Evolutionary conservation across 2,797 vertebrate species (phyloP), one percentile per base, ranked within the genome.

Genomic region (Chelon labrosus): DNA sequence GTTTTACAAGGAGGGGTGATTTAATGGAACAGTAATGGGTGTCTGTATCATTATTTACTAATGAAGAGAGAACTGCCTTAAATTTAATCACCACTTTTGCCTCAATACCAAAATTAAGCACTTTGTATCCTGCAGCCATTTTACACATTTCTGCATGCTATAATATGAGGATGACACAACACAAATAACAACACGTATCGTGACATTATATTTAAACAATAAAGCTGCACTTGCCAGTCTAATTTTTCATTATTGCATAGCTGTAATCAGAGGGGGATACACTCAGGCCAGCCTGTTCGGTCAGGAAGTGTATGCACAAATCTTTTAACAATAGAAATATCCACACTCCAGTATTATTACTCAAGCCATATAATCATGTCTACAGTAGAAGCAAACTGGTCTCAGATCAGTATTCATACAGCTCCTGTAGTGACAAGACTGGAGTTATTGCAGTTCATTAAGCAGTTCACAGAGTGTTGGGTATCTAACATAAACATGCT

Each of bases 201-300:
- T 79, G 61, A 77, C 53, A 65, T 70, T 64, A 62, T 66, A 73
- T 64, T 51, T 10, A 82, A 88, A 80, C 52, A 79, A 82, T 79
- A 86, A 88, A 91, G 88, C 83, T 84, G 83, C 85, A 84, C 68
- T 81, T 84, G 92, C 93, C 91, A 89, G 91, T 92, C 84, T 27
- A 35, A 57, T 85, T 91, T 93, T 91, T 87, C 42, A 62, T 27
- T 60, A 73, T 89, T 94, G 92, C 93, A 94, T 92, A 93, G 92
- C 91, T 89, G 80, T 87, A 80, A 82, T 89, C 77, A 83, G 68
- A 80, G 61, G 58, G 61, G 74, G 75, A 61, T 79, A 74, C 54
- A 75, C 79, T 86, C 76, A 59, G 70, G 59, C 63, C 75, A 74
- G 77, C 60, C 66, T 80, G 67, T 54, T 65, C 50, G 59, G 37